Conservation (phyloP, 2,797 vertebrate genomes). For the Glossophaga mutica region DNA sequence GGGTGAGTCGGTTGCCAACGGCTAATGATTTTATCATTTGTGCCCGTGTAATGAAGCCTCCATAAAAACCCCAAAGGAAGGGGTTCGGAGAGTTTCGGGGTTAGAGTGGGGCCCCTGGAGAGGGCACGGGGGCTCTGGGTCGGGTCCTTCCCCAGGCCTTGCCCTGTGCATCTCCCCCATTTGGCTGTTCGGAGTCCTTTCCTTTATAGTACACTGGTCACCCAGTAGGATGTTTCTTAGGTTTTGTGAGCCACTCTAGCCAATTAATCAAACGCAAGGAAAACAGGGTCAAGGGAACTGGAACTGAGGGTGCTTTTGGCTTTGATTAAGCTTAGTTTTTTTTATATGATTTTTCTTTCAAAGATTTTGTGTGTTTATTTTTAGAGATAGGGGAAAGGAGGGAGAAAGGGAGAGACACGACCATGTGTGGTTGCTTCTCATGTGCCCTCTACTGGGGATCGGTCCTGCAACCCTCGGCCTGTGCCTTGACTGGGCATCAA, state of each 20-base stretch:
- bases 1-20: not conserved
- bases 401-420: no score
- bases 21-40: not conserved
- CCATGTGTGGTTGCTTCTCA: no score
- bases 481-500: no score
- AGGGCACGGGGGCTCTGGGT: not conserved
- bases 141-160: not conserved
- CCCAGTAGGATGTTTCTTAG: not conserved
- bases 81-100: not conserved
- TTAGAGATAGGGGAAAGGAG: no score
- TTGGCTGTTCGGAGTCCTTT: not conserved
- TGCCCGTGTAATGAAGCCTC: not conserved
- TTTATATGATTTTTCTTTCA: no score
- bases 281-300: not conserved
- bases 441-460: no score
- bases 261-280: not conserved
- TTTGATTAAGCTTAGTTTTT: not conserved
- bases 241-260: not conserved
- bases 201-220: not conserved
- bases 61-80: not conserved
- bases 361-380: no score
- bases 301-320: not conserved
- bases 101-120: not conserved
- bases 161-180: not conserved
- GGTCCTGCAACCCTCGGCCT: no score